Evolutionary conservation across 2,797 vertebrate species (phyloP), one percentile per base, ranked within the genome.

Genomic region (Potorous gilbertii): DNA sequence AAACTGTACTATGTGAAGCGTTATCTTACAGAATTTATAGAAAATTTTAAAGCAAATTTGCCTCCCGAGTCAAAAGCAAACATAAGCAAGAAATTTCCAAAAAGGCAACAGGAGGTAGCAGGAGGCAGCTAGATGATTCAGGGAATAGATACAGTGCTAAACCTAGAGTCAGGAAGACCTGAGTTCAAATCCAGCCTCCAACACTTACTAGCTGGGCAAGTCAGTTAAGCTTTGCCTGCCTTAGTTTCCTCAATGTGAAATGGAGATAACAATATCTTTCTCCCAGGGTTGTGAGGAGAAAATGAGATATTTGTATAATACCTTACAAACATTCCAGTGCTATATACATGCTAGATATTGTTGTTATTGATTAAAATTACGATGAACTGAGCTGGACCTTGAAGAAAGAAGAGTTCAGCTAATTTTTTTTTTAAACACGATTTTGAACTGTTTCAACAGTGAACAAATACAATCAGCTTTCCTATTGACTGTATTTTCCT

Each of bases 1-100:
- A 96, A 95, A 92, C 94, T 56, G 95, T 97, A 94, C 62, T 91
- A 96, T 95, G 93, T 94, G 94, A 95, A 96, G 95, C 95, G 59
- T 81, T 81, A 81, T 81, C 74, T 81, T 46, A 81, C 9, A 87
- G 21, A 81, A 40, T 24, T 81, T 81, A 81, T n/a, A 66, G 62
- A 81, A 87, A 87, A 50, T 50, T 87, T 87, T 87, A 87, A 87
- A 50, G 74, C 74, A 46, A 87, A 46, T 87, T 87, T 28, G 21
- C 10, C 24, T 87, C 40, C 46, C 46, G 24, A 50, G 74, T 24
- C 74, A 50, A 87, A 87, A 50, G 21, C 74, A 87, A 87, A 27
- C 24, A 50, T 46, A 81, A 3, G n/a, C 21, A 87, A 87, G 74
- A 46, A 87, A 27, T 87, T 40, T 50, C 40, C 24, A 27, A 46